These are phyloP conservation scores for Rambutsinella grinnellia DNA, from an alignment of 2,888 invertebrate genomes.

Conservation along the genomic window DNA sequence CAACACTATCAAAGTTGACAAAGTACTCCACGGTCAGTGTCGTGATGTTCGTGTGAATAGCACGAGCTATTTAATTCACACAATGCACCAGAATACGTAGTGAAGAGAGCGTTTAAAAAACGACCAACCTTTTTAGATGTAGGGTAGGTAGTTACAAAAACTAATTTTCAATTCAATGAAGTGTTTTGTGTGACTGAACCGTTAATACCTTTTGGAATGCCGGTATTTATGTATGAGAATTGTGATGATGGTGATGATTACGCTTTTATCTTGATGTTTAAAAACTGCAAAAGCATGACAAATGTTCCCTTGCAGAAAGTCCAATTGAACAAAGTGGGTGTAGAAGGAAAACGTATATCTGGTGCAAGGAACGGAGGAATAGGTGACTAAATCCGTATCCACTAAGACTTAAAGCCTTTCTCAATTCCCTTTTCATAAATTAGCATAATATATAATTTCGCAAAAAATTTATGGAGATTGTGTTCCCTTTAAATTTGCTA, in stretches of 20 bases:
- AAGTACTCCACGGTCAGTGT: conserved; percentile 49
- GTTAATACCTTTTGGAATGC: conserved; percentile 51
- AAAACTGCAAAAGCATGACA: conserved; percentile 15
- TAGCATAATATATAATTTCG: too few species aligned
- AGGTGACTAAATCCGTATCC: too few species aligned
- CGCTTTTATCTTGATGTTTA: conserved; percentile 34
- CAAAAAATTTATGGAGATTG: too few species aligned
- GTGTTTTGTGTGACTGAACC: conserved; percentile 31
- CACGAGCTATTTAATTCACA: conserved; percentile 47
- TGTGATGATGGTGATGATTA: conserved; percentile 16
- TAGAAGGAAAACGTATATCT: too few species aligned
- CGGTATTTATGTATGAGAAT: conserved; percentile 5
- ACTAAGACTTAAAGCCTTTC: too few species aligned
- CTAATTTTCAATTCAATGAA: conserved; percentile 19
- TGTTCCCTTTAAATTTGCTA: too few species aligned
- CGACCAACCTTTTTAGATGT: background rate
- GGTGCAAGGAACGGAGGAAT: too few species aligned
- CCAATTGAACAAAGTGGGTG: too few species aligned
- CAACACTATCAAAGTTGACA: conserved; percentile 45
- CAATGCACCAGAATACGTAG: conserved; percentile 14
- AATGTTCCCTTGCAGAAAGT: background rate
- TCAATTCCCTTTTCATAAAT: too few species aligned
- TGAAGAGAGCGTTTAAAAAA: conserved; percentile 1
- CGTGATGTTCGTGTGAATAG: conserved; percentile 53
- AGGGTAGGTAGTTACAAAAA: too few species aligned